Base-by-base conservation (phyloP, 2,888 invertebrate species). In the Pyrrhia umbra region DNA sequence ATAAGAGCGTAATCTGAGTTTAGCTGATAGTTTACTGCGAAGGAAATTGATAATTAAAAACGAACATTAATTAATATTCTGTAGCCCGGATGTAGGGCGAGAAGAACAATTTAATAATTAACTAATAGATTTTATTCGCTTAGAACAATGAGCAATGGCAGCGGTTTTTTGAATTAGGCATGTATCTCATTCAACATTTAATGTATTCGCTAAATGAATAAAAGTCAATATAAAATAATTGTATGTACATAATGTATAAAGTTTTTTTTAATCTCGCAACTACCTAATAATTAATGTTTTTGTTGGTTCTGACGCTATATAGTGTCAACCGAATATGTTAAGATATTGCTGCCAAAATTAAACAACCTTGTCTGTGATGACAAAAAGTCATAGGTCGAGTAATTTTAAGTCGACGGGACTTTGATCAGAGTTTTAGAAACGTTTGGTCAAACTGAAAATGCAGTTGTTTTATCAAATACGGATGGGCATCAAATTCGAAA, bases 261-360 rank as follows among this genome's bases (percentile, higher is more conserved):
- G 6, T 34, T 34, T 34, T 34, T n/a, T 5, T 34, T 34, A 52
- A 45, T 30, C 30, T 57, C 30, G 15, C 45, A 51, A 40, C 18
- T 21, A 13, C 30, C 45, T 50, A 0, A n/a, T 45, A 37, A 30
- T 27, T 23, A 9, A 34, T 34, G 27, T 42, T 64, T 65, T 34
- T 65, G 47, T 45, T 64, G 43, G 20, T 52, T 57, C 47, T 46
- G 56, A 16, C 23, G 15, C 9, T 37, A 20, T 25, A 52, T 39
- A 37, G n/a, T 30, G 43, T 34, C 45, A 27, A 10, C 21, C 39
- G 30, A 43, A 15, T 18, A n/a, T 23, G 37, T 34, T 18, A 50
- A 39, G 50, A 51, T 34, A 47, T 37, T 42, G 21, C 25, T 47
- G 51, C 60, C 34, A 42, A 45, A 34, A 49, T 16, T 43, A n/a